phyloP scores from a whole-genome alignment of 2,888 invertebrate genomes.

The Osedax frankpressi region DNA sequence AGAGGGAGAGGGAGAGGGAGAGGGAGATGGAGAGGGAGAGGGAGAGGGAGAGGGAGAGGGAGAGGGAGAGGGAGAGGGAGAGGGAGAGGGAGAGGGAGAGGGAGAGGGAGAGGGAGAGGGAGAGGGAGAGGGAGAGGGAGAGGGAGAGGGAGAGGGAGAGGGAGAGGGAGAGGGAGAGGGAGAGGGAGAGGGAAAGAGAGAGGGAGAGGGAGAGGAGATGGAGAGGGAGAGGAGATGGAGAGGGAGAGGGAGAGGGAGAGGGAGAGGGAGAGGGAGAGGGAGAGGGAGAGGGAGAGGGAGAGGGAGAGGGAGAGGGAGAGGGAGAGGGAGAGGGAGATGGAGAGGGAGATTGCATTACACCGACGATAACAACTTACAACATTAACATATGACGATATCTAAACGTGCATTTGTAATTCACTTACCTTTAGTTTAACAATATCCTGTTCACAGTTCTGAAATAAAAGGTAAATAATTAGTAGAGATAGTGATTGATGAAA shows the following conservation, averaged over 20 bases:
- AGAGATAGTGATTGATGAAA: no score
- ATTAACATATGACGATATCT: no score
- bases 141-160: neutral
- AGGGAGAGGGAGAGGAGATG: neutral
- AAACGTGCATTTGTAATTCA: neutral
- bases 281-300: neutral
- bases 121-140: neutral
- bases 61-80: no score
- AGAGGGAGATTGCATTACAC: no score
- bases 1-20: no score
- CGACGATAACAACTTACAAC: no score
- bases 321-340: neutral
- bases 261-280: neutral
- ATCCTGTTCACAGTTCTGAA: neutral
- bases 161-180: neutral
- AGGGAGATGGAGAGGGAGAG: no score
- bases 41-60: no score
- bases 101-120: no score
- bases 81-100: no score
- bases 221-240: neutral
- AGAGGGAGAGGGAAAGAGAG: neutral
- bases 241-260: neutral
- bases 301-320: neutral
- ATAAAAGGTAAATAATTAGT: no score
- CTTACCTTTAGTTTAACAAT: neutral